Base-by-base conservation (phyloP, 1,140 invertebrate genomes). In the Diorhabda sublineata region DNA sequence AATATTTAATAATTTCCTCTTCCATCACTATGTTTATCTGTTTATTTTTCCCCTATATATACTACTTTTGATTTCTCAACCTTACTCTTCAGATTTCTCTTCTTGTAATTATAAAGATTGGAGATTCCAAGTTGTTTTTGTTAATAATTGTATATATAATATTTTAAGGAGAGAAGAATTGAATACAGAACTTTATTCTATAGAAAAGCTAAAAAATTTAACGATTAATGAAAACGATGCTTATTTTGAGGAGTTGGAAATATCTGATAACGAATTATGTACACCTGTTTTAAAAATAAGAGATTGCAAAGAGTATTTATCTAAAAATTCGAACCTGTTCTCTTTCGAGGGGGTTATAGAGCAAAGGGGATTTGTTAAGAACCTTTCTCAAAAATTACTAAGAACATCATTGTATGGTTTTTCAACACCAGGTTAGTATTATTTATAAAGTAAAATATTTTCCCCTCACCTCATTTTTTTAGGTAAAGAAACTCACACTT, bases 351-450 rank as follows among this genome's bases (percentile, higher is more conserved):
- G 66, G 0, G 58, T 67, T 61, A 26, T 67, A 4, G 26, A 60
- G 45, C 6, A 45, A 9, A 67, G 58, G n/a, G 9, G 59, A 11
- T 67, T 67, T 67, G 44, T 56, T 47, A 5, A 67, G n/a, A 41
- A 45, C 7, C 45, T 67, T 3, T 67, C 66, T 42, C 11, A n/a
- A 52, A 66, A 41, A n/a, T 3, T 41, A 57, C 3, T 44, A 45
- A 67, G 26, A 5, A 11, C n/a, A 3, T 11, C 42, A 5, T 5
- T 67, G 5, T 67, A 60, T 60, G 66, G 66, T 4, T 67, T 67
- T 42, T 52, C 11, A 61, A 67, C 66, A 9, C 66, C 66, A 47
- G 66, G 66, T 67, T 45, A 11, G 42, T 42, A n/a, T 6, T 5
- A 8, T 60, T 41, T 9, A 43, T 4, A 64, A 8, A 5, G 61